A percentile compares a stretch with the other conserved stretches of the same genome.
phyloP scores from a whole-genome alignment of 2,888 invertebrate species.

The Troglohyphantes excavatus region DNA sequence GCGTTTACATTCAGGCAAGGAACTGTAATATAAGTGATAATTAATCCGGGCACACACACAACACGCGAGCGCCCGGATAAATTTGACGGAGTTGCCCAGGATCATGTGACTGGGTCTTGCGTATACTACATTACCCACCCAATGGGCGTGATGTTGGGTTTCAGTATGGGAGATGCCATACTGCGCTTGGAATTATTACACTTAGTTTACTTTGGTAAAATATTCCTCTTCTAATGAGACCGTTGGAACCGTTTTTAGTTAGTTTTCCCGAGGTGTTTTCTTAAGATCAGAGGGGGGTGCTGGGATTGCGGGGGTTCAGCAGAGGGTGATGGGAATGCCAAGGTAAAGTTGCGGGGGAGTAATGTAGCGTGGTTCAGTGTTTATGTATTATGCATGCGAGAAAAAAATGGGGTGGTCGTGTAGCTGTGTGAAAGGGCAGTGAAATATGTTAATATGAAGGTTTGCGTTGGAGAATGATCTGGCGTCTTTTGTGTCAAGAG shows the following conservation, averaged over 20 bases:
- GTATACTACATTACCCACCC: background rate
- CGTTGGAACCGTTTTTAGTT: background rate
- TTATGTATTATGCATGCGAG: background rate
- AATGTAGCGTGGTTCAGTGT: background rate
- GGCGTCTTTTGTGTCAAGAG: no score
- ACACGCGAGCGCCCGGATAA: slow-evolving; percentile 13
- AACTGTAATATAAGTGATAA: slow-evolving; percentile 57
- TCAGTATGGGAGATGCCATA: background rate
- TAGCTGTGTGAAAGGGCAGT: background rate
- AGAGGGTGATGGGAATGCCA: background rate
- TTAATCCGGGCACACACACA: slow-evolving; percentile 27
- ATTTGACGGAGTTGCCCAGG: slow-evolving; percentile 23
- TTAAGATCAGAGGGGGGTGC: background rate
- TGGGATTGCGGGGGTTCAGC: background rate
- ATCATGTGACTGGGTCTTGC: slow-evolving; percentile 1
- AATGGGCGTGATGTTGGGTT: background rate
- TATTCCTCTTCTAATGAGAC: slow-evolving; percentile 30
- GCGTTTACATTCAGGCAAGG: slow-evolving; percentile 11
- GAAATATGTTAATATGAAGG: background rate
- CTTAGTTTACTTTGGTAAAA: slow-evolving; percentile 17
- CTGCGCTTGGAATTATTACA: slow-evolving; percentile 34
- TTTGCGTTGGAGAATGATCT: background rate
- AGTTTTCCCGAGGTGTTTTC: background rate
- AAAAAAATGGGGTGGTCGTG: background rate
- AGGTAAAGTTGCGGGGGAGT: background rate